phyloP scores from a whole-genome alignment of 2,113 vertebrate genomes.

The Calidris pugnax region DNA sequence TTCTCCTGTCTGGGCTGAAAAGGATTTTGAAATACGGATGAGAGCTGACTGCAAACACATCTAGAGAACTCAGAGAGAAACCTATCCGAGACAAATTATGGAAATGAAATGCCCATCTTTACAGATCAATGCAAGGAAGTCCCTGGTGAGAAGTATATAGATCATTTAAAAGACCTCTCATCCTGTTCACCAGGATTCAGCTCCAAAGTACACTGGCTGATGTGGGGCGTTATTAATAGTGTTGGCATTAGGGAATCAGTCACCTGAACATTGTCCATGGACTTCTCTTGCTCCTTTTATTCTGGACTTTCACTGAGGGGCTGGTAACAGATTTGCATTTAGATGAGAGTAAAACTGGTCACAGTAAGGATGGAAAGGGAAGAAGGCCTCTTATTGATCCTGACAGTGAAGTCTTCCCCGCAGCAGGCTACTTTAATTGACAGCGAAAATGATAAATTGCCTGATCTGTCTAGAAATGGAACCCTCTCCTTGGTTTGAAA shows the following conservation, averaged over 20 bases:
- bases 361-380: neutral
- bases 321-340: slow-evolving; percentile 25
- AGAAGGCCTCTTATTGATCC: neutral
- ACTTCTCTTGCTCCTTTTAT: neutral
- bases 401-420: neutral
- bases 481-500: neutral
- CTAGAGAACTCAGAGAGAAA: neutral
- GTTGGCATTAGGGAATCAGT: neutral
- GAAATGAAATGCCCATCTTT: slow-evolving; percentile 51
- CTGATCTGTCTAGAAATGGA: neutral
- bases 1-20: neutral
- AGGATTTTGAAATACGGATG: neutral
- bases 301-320: neutral
- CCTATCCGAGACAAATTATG: neutral
- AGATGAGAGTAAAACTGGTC: neutral
- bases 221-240: neutral
- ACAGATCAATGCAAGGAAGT: slow-evolving; percentile 38
- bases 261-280: neutral
- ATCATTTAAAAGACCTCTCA: slow-evolving; percentile 38
- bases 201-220: neutral
- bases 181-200: neutral
- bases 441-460: neutral
- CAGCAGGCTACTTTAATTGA: neutral
- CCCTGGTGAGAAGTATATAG: neutral
- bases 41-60: slow-evolving; percentile 20